Conservation (phyloP, 2,888 invertebrate genomes). For the Doris montereyensis region DNA sequence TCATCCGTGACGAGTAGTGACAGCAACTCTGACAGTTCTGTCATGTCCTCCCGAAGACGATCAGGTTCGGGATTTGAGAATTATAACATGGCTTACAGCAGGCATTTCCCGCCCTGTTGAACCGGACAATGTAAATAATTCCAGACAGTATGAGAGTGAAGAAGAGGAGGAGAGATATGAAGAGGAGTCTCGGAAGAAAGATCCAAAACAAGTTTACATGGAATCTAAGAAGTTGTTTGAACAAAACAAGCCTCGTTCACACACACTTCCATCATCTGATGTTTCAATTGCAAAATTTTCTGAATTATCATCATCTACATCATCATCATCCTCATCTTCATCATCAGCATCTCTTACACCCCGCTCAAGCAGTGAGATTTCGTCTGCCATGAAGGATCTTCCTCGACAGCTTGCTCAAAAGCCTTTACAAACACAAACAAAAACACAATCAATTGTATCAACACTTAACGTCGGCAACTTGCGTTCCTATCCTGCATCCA, state of each 20-base stretch:
- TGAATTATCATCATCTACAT: background rate
- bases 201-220: constrained; percentile 29
- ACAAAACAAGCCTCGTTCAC: constrained; percentile 1
- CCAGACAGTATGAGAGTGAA: background rate
- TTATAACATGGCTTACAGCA: background rate
- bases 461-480: no score
- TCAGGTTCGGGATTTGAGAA: background rate
- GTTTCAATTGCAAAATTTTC: no score
- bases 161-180: background rate
- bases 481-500: no score
- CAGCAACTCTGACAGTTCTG: background rate
- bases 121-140: background rate
- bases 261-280: background rate
- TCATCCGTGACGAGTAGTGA: constrained; percentile 35
- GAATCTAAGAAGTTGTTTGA: constrained; percentile 40
- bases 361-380: background rate
- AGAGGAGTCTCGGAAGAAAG: constrained; percentile 9
- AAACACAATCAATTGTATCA: no score
- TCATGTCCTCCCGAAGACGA: background rate
- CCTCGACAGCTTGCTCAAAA: no score
- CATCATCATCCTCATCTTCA: background rate
- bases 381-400: background rate
- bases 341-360: background rate
- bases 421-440: no score
- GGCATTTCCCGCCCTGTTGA: constrained; percentile 22